Percentiles rank a stretch among this genome's conserved stretches.
Evolutionary conservation across 2,113 vertebrate species (phyloP).

Genomic region (Craseonycteris thonglongyai): DNA sequence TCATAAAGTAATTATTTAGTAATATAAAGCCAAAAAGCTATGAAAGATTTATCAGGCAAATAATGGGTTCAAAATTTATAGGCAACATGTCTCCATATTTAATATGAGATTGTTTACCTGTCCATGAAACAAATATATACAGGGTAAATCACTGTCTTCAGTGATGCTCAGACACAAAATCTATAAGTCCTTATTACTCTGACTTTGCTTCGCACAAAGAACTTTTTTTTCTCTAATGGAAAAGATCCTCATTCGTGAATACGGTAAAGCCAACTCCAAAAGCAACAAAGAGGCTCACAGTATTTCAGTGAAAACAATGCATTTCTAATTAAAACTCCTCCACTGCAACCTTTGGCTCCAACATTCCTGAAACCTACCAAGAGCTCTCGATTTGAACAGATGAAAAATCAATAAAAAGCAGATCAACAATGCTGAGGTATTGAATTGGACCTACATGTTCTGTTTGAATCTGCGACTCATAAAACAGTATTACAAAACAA

Average conservation of each 20-base stretch:
- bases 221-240: slow-evolving; percentile 44
- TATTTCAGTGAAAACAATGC: slow-evolving; percentile 57
- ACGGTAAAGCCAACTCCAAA: slow-evolving; percentile 32
- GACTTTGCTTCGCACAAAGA: slow-evolving; percentile 56
- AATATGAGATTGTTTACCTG: slow-evolving; percentile 63
- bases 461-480: slow-evolving; percentile 78
- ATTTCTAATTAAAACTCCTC: slow-evolving; percentile 77
- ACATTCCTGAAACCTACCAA: slow-evolving; percentile 65
- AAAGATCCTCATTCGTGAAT: slow-evolving; percentile 8
- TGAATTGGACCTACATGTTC: slow-evolving; percentile 79
- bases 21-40: slow-evolving; percentile 34
- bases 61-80: slow-evolving; percentile 51
- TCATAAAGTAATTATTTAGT: slow-evolving; percentile 40
- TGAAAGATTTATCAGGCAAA: slow-evolving; percentile 49
- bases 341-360: slow-evolving; percentile 46
- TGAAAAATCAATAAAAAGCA: slow-evolving; percentile 85
- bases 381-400: slow-evolving; percentile 74
- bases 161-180: slow-evolving; percentile 68
- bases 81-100: slow-evolving; percentile 20
- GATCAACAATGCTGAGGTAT: slow-evolving; percentile 78
- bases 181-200: slow-evolving; percentile 59
- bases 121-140: slow-evolving; percentile 55
- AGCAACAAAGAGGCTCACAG: background rate
- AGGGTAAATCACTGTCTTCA: slow-evolving; percentile 53
- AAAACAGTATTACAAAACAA: slow-evolving; percentile 79